Percentiles rank a stretch among this genome's conserved stretches.
phyloP scores from a whole-genome alignment of 2,113 vertebrate species.

The Oxygymnocypris stewartii region DNA sequence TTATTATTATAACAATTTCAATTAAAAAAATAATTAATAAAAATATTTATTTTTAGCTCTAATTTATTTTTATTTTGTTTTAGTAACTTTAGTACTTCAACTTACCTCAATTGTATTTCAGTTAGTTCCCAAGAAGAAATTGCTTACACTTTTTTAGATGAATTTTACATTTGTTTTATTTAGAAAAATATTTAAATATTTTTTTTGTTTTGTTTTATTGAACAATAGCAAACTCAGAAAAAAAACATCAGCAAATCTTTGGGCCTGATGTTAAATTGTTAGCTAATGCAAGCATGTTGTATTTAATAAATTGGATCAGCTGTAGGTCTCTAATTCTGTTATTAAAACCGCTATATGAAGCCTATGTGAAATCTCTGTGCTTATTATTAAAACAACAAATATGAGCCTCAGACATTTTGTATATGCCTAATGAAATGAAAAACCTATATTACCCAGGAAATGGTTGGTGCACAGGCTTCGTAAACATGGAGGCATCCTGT shows the following conservation, averaged over 20 bases:
- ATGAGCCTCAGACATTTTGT: background rate
- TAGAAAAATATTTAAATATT: background rate
- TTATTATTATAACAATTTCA: too few relatives aligned
- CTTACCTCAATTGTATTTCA: background rate
- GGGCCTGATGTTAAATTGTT: background rate
- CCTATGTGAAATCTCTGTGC: background rate
- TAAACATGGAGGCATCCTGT: constrained; percentile 91
- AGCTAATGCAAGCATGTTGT: background rate
- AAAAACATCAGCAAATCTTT: background rate
- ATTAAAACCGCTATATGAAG: background rate
- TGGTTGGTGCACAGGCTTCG: constrained; percentile 96
- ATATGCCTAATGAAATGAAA: background rate
- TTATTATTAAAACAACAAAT: background rate
- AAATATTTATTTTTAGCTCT: too few relatives aligned
- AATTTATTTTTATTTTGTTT: background rate
- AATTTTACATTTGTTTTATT: too few relatives aligned
- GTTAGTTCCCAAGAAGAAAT: background rate
- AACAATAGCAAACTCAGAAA: background rate
- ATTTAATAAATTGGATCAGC: background rate
- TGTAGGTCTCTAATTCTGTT: background rate
- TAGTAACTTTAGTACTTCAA: background rate
- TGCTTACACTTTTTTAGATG: background rate
- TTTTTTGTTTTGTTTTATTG: background rate
- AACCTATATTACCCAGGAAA: constrained; percentile 86
- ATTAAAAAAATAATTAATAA: too few relatives aligned